These are phyloP conservation scores for Aphrophora alni DNA, from an alignment of 2,888 invertebrate species.

Conservation along the genomic window DNA sequence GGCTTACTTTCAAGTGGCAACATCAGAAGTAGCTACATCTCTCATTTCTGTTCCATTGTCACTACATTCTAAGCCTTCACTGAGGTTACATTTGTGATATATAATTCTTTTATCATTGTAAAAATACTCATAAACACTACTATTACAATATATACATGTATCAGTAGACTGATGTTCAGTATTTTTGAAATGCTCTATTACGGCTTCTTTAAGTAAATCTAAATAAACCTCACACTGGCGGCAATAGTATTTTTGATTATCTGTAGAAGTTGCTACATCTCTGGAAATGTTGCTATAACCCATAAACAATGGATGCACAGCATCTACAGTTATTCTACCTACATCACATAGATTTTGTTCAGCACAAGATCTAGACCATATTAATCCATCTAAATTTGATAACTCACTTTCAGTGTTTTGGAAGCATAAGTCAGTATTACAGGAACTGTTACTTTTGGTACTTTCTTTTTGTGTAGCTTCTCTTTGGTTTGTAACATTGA, in stretches of 20 bases:
- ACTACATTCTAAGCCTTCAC: not conserved
- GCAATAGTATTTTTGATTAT: constrained; percentile 18
- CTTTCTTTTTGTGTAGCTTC: not conserved
- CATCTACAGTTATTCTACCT: constrained; percentile 24
- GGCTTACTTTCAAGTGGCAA: not conserved
- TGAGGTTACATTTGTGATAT: not conserved
- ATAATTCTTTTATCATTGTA: not conserved
- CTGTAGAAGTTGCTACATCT: not conserved
- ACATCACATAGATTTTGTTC: not conserved
- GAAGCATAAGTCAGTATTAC: not conserved
- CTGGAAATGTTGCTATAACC: constrained; percentile 19
- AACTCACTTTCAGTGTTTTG: not conserved
- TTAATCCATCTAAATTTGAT: not conserved
- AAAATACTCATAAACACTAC: not conserved
- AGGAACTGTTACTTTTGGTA: not conserved
- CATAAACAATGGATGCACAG: constrained; percentile 32
- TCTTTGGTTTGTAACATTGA: not conserved
- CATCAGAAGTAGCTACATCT: not conserved
- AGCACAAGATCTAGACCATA: not conserved
- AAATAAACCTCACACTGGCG: constrained; percentile 19
- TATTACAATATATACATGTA: not conserved
- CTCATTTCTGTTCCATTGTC: not conserved
- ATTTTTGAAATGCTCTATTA: constrained; percentile 22
- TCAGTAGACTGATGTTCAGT: not conserved
- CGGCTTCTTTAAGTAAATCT: constrained; percentile 17